Percentiles rank a stretch among this genome's conserved stretches.
These are phyloP conservation scores for Diacarnus erythraeanus DNA, from an alignment of 37 sponge, comb jelly and placozoan genomes.

Conservation along the genomic window DNA sequence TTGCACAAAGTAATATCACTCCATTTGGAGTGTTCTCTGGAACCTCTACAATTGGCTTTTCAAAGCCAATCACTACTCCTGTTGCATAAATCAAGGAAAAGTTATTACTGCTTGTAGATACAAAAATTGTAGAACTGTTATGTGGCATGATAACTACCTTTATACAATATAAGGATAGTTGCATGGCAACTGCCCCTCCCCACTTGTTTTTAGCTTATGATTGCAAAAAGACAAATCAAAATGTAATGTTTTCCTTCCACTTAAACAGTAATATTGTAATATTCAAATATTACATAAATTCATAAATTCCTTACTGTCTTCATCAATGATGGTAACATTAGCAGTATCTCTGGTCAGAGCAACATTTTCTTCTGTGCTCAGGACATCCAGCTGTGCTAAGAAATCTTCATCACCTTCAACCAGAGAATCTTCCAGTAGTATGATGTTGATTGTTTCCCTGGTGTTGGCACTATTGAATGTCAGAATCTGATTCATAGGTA, in stretches of 20 bases:
- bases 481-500: background rate
- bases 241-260: too few relatives aligned
- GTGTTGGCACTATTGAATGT: background rate
- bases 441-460: background rate
- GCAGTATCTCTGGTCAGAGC: background rate
- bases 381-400: background rate
- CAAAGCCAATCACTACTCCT: background rate
- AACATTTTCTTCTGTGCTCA: background rate
- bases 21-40: background rate
- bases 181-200: too few relatives aligned
- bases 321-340: conserved; percentile 31
- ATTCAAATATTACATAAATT: too few relatives aligned
- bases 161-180: too few relatives aligned
- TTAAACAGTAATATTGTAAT: too few relatives aligned
- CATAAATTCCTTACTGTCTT: conserved; percentile 32
- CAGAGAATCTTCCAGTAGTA: background rate
- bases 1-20: background rate
- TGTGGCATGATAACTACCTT: too few relatives aligned
- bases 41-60: background rate
- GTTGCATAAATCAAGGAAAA: background rate
- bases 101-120: too few relatives aligned
- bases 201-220: too few relatives aligned
- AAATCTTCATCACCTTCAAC: background rate
- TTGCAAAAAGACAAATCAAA: too few relatives aligned
- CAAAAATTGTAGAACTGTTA: too few relatives aligned